These are phyloP conservation scores for Rhynchophorus ferrugineus DNA, from an alignment of 1,140 invertebrate species.

Conservation along the genomic window DNA sequence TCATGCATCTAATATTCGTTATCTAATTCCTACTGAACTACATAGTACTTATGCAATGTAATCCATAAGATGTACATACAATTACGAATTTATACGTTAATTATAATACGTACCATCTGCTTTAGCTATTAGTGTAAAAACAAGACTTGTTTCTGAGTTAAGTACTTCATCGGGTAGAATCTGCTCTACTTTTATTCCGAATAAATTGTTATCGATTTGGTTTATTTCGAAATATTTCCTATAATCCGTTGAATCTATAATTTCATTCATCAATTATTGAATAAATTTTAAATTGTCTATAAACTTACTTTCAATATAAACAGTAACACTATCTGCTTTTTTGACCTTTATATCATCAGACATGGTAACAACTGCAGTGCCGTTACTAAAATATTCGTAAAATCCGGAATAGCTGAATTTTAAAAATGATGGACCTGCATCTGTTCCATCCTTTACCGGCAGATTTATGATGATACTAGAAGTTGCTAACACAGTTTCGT, in stretches of 20 bases:
- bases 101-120: not conserved
- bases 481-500: slow-evolving; percentile 9
- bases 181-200: not conserved
- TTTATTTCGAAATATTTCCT: too few species aligned
- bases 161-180: not conserved
- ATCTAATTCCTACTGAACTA: too few species aligned
- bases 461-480: slow-evolving; percentile 14
- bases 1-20: too few species aligned
- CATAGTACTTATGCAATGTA: too few species aligned
- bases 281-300: too few species aligned
- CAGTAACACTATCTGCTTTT: not conserved
- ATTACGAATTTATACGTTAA: too few species aligned
- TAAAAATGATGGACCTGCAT: slow-evolving; percentile 13
- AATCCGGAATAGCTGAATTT: slow-evolving; percentile 3
- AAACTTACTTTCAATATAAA: not conserved
- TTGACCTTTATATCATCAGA: not conserved
- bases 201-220: too few species aligned
- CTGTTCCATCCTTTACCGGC: not conserved
- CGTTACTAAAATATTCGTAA: not conserved
- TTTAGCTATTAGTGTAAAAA: slow-evolving; percentile 13
- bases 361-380: not conserved
- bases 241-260: too few species aligned
- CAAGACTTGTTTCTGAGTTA: slow-evolving; percentile 6
- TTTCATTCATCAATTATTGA: too few species aligned
- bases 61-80: too few species aligned